phyloP scores from a whole-genome alignment of 64 coral and sea anemone genomes.

The Stichodactyla helianthus region DNA sequence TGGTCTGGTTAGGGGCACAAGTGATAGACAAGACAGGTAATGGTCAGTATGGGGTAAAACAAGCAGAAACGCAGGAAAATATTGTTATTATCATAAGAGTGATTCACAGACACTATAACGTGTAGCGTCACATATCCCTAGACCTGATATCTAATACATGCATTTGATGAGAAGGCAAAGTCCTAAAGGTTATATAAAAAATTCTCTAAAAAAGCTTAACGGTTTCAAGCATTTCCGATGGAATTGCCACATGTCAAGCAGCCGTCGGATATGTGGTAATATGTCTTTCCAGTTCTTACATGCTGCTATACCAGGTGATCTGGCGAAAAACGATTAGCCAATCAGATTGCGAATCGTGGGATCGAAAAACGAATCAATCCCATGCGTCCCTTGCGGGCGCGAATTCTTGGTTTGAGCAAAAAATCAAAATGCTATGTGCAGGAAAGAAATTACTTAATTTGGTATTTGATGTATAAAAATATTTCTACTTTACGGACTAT shows the following conservation, averaged over 20 bases:
- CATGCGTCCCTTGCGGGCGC: too few species aligned
- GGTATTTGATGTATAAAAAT: too few species aligned
- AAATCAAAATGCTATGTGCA: too few species aligned
- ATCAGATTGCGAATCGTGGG: background rate
- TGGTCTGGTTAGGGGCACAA: too few species aligned
- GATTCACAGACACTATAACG: background rate
- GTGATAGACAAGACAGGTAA: too few species aligned
- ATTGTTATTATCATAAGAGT: too few species aligned
- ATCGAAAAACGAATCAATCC: too few species aligned
- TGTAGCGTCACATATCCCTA: background rate
- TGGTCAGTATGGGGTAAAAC: too few species aligned
- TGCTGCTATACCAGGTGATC: too few species aligned
- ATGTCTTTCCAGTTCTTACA: too few species aligned
- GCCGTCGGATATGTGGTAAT: background rate
- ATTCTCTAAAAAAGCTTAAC: background rate
- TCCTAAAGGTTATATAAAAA: background rate
- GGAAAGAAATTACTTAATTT: background rate
- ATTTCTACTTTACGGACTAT: too few species aligned
- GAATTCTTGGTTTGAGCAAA: background rate
- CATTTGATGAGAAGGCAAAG: background rate
- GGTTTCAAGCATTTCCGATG: constrained; percentile 11
- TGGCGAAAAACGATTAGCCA: background rate
- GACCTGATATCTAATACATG: background rate
- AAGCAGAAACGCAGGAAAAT: too few species aligned
- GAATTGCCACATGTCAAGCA: background rate